Evolutionary conservation across 2,888 invertebrate genomes (phyloP).

Genomic region (Nematopogon swammerdamellus): DNA sequence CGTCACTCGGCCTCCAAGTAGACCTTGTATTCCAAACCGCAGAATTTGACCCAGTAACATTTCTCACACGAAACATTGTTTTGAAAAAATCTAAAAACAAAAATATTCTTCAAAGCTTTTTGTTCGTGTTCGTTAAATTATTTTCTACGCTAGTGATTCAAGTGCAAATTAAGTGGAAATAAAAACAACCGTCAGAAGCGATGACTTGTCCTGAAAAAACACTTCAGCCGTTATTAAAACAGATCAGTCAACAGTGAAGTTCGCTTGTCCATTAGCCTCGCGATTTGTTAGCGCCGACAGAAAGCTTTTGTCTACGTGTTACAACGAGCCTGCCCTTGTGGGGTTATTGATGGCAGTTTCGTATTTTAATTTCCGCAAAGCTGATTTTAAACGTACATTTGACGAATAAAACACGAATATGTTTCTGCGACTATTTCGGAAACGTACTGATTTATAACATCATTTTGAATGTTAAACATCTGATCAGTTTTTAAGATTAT

Average conservation of each 20-base stretch:
- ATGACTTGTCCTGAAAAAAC: not conserved
- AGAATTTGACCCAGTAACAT: no score
- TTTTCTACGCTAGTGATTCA: no score
- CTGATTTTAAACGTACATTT: not conserved
- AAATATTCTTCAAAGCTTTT: no score
- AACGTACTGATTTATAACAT: no score
- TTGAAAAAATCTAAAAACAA: not conserved
- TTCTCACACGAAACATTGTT: not conserved
- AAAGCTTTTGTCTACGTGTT: not conserved
- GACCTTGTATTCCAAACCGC: no score
- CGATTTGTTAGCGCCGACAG: not conserved
- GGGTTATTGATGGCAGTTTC: not conserved
- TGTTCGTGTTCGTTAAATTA: no score
- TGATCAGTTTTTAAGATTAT: no score
- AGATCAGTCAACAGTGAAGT: not conserved
- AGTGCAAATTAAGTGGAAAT: not conserved
- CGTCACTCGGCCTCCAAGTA: no score
- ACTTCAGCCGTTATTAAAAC: not conserved
- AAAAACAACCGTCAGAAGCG: not conserved
- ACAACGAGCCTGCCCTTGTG: not conserved
- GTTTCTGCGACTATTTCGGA: no score
- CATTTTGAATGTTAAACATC: no score
- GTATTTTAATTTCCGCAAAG: not conserved
- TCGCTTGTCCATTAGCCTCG: not conserved
- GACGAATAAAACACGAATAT: no score